phyloP scores from a whole-genome alignment of 2,797 vertebrate genomes.

The Alca torda region DNA sequence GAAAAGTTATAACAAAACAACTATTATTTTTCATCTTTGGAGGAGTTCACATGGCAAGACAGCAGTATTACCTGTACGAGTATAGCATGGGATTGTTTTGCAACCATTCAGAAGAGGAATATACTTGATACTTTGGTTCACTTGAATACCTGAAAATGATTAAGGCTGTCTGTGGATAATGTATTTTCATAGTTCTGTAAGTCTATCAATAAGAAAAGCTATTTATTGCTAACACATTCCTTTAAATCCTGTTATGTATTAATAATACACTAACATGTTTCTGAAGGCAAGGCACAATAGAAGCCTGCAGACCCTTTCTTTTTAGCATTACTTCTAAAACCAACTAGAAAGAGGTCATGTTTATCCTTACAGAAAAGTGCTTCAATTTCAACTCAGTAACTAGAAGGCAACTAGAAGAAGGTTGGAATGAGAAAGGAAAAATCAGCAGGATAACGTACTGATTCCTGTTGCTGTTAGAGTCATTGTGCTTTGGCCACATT shows the following conservation, averaged over 20 bases:
- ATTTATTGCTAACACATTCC: not conserved
- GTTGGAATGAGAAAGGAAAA: not conserved
- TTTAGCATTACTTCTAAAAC: not conserved
- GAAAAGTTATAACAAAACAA: not conserved
- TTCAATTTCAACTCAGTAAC: not conserved
- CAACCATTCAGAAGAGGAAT: not conserved
- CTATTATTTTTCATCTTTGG: not conserved
- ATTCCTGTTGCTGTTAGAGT: not conserved
- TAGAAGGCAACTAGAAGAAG: not conserved
- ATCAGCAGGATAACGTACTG: not conserved
- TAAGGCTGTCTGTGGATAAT: not conserved
- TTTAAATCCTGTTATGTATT: not conserved
- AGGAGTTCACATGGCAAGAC: not conserved
- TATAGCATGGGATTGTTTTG: not conserved
- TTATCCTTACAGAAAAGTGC: not conserved
- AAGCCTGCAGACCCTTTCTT: not conserved
- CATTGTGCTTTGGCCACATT: not conserved
- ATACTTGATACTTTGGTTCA: not conserved
- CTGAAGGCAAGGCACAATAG: not conserved
- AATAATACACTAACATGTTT: not conserved
- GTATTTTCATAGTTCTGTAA: not conserved
- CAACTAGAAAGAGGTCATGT: not conserved
- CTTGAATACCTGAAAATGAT: not conserved
- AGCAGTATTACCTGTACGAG: not conserved
- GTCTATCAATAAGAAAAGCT: not conserved